Percentiles rank a stretch among this genome's conserved stretches.
Conservation (phyloP, 2,113 vertebrate species). For the Leucoraja erinaceus region DNA sequence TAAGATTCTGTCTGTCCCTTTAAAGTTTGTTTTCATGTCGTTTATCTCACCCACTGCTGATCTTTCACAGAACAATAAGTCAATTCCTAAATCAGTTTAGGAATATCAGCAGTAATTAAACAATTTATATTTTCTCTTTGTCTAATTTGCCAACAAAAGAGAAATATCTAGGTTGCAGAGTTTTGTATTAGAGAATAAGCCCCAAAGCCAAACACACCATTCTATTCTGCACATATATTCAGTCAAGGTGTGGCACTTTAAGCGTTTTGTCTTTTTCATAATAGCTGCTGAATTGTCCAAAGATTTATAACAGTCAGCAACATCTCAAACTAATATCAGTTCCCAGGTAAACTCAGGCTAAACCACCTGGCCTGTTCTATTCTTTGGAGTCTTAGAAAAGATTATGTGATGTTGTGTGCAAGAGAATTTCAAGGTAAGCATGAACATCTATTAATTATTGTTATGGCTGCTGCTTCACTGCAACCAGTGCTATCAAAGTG, state of each 20-base stretch:
- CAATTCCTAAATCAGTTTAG: background rate
- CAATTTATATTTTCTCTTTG: background rate
- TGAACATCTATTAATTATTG: background rate
- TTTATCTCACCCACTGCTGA: background rate
- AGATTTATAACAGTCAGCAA: background rate
- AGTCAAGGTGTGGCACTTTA: background rate
- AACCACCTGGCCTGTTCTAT: background rate
- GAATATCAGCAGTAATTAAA: background rate
- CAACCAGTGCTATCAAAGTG: background rate
- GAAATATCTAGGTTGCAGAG: background rate
- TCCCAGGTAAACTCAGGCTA: background rate
- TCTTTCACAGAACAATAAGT: background rate
- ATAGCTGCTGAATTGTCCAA: background rate
- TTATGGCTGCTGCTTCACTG: background rate
- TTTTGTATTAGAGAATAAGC: background rate
- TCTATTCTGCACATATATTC: background rate
- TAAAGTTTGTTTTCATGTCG: background rate
- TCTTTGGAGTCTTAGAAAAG: background rate
- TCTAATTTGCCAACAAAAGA: background rate
- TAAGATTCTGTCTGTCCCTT: background rate
- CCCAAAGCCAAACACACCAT: background rate
- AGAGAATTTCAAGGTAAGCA: background rate
- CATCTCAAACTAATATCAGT: background rate
- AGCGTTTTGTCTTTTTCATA: background rate
- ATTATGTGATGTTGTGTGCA: background rate